Conservation (phyloP, 2,888 invertebrate genomes). For the Pandemis cinnamomeana region DNA sequence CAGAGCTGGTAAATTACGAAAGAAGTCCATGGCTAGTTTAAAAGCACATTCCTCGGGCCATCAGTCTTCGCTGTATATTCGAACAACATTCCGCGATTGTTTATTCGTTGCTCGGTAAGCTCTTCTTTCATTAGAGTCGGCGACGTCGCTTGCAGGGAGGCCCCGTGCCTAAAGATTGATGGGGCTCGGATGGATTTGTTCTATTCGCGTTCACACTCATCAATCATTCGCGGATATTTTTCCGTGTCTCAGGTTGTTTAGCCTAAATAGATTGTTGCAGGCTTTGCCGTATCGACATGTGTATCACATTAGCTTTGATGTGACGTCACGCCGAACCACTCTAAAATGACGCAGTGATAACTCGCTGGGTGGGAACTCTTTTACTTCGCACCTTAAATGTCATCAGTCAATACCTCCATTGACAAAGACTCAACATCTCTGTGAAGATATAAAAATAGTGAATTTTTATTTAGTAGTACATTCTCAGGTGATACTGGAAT, state of each 20-base stretch:
- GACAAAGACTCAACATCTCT: not conserved
- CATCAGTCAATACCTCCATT: constrained; percentile 7
- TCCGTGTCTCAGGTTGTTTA: constrained; percentile 83
- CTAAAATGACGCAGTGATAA: constrained; percentile 22
- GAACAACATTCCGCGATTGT: constrained; percentile 80
- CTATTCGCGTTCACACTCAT: constrained; percentile 81
- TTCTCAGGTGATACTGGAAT: not conserved
- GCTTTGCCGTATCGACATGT: constrained; percentile 69
- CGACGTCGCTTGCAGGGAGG: constrained; percentile 74
- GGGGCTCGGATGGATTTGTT: constrained; percentile 81
- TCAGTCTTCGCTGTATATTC: constrained; percentile 76
- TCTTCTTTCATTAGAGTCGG: constrained; percentile 81
- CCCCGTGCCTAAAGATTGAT: constrained; percentile 78
- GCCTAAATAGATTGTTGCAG: constrained; percentile 81
- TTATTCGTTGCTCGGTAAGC: constrained; percentile 80
- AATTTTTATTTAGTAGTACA: not conserved
- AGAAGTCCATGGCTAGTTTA: constrained; percentile 49
- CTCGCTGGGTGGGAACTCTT: constrained; percentile 12
- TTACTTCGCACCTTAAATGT: constrained; percentile 8
- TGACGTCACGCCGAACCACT: constrained; percentile 42
- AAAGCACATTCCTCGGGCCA: constrained; percentile 65
- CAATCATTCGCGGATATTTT: constrained; percentile 84
- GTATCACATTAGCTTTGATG: constrained; percentile 72
- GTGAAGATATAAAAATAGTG: not conserved
- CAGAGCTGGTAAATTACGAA: constrained; percentile 37